Evolutionary conservation across 2,888 invertebrate genomes (phyloP), one percentile per base, ranked within the genome.

Genomic region (Harpalus rubripes): DNA sequence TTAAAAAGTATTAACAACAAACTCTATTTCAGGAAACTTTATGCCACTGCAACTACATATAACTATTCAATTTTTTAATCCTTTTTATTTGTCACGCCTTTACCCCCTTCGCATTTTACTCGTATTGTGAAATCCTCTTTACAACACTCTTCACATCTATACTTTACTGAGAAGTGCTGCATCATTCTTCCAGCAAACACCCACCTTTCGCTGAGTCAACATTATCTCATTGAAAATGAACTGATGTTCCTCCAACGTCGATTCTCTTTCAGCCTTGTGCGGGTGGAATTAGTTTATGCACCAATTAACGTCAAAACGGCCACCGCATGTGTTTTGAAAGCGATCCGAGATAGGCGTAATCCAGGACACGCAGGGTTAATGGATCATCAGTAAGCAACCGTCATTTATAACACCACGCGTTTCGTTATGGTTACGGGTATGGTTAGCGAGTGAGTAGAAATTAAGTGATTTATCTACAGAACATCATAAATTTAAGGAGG

Each of bases 221-320:
- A 26, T 56, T 68, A 65, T 81, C 44, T 41, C 65, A 81, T 81
- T 81, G 83, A 83, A 82, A 76, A 74, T 76, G 39, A 83, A 76
- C 74, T 44, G 61, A 76, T 61, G 41, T 76, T n/a, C 72, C 7
- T n/a, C 32, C 76, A 59, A 22, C 61, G 63, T 76, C 83, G 76
- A 76, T 84, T 84, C 76, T 59, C 83, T 84, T 84, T 84, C 83
- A 84, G 63, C 72, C 63, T 59, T 44, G 41, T 41, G 59, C 26
- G 39, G 32, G 58, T 18, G 44, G 41, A 84, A 84, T 84, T 84
- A 84, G 78, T 84, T 84, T 84, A 84, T 84, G 78, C 84, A 84
- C 78, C 78, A 84, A 84, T 84, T 84, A 84, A 84, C 84, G 84
- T 84, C 84, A 84, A 84, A 84, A 84, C 84, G 84, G 41, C 68